Evolutionary conservation across 1,140 invertebrate genomes (phyloP).

Genomic region (Asobara japonica): DNA sequence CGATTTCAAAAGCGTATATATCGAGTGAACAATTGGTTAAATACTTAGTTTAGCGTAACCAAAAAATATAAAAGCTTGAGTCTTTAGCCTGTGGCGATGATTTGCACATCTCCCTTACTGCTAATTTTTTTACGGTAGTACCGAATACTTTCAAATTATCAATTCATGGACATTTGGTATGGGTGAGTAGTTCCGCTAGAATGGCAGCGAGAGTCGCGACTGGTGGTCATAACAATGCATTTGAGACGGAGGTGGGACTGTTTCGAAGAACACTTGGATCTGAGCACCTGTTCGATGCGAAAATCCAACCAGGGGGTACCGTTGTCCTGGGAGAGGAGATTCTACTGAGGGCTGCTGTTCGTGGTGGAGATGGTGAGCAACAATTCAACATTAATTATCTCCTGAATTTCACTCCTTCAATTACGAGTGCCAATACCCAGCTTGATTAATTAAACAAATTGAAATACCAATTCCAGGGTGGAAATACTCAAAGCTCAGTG

Average conservation of each 20-base stretch:
- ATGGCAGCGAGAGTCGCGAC: slow-evolving; percentile 64
- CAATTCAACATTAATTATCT: slow-evolving; percentile 1
- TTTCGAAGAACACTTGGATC: slow-evolving; percentile 65
- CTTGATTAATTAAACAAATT: no score
- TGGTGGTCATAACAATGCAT: slow-evolving; percentile 69
- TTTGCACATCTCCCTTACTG: no score
- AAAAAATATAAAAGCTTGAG: no score
- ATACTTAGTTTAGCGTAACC: no score
- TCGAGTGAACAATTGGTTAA: no score
- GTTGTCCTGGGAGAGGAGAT: slow-evolving; percentile 75
- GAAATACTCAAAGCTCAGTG: slow-evolving; percentile 71
- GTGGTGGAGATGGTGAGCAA: slow-evolving; percentile 70
- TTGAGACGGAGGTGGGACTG: slow-evolving; percentile 71
- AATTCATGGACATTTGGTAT: not conserved
- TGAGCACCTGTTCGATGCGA: slow-evolving; percentile 66
- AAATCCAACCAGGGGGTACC: slow-evolving; percentile 67
- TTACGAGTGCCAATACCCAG: no score
- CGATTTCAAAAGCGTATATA: no score
- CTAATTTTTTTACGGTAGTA: not conserved
- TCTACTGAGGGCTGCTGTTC: slow-evolving; percentile 70
- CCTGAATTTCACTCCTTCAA: not conserved
- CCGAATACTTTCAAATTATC: not conserved
- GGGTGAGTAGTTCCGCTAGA: slow-evolving; percentile 54
- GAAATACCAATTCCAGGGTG: slow-evolving; percentile 64
- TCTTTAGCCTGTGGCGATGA: no score